Evolutionary conservation across 2,797 vertebrate species (phyloP).

Genomic region (Eulemur coronatus): DNA sequence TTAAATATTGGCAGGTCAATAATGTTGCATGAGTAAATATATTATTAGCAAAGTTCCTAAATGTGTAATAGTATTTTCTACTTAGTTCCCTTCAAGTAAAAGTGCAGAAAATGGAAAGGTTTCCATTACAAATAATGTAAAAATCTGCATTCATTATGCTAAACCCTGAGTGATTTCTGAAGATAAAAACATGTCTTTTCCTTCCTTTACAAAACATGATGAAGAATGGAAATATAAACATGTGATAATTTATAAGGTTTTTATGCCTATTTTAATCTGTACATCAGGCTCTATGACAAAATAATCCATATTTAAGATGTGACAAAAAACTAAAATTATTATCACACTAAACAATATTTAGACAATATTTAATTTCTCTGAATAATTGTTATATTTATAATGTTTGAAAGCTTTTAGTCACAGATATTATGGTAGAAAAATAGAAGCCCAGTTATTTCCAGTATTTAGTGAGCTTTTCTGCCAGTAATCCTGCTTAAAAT

Average conservation of each 20-base stretch:
- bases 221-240: not conserved
- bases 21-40: not conserved
- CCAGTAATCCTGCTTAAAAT: slow-evolving; percentile 19
- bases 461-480: not conserved
- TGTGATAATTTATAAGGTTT: not conserved
- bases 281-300: not conserved
- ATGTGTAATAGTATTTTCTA: not conserved
- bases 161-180: slow-evolving; percentile 23
- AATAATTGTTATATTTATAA: slow-evolving; percentile 20
- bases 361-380: not conserved
- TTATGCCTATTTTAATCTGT: not conserved
- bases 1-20: slow-evolving; percentile 37
- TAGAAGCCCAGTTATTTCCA: not conserved
- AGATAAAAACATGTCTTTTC: not conserved
- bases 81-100: not conserved
- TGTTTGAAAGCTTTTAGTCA: slow-evolving; percentile 5
- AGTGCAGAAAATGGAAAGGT: not conserved
- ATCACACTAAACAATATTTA: slow-evolving; percentile 9
- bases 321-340: slow-evolving; percentile 40
- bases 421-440: not conserved
- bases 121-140: slow-evolving; percentile 12
- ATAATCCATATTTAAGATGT: slow-evolving; percentile 5
- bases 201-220: not conserved
- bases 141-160: not conserved
- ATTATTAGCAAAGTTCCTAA: slow-evolving; percentile 17